Conservation (phyloP, 2,888 invertebrate species). For the Cabera pusaria region DNA sequence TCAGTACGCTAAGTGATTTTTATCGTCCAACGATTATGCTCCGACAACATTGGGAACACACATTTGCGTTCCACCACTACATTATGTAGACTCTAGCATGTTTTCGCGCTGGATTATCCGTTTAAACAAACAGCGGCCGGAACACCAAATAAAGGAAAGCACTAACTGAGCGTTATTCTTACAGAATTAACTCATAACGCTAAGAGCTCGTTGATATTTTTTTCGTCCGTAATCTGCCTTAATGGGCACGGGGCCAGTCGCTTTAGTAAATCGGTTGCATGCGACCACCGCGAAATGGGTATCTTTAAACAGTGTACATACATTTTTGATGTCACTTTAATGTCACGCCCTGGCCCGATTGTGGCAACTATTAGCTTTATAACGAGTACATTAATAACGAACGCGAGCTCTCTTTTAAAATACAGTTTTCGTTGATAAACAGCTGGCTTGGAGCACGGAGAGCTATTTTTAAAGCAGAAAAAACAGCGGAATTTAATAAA, state of each 20-base stretch:
- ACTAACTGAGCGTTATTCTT: conserved; percentile 79
- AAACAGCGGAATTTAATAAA: conserved; percentile 67
- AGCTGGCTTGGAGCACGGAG: conserved; percentile 9
- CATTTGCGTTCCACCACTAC: conserved; percentile 63
- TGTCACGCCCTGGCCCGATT: conserved; percentile 67
- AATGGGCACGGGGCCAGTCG: conserved; percentile 80
- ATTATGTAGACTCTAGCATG: conserved; percentile 61
- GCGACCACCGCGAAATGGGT: conserved; percentile 72
- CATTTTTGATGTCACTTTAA: conserved; percentile 78
- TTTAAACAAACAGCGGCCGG: conserved; percentile 75
- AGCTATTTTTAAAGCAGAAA: conserved; percentile 40
- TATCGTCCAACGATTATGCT: conserved; percentile 69
- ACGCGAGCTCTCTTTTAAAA: conserved; percentile 33
- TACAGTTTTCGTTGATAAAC: conserved; percentile 29
- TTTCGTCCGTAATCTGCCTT: conserved; percentile 77
- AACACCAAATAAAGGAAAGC: conserved; percentile 78
- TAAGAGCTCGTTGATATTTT: conserved; percentile 75
- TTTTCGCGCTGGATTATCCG: conserved; percentile 75
- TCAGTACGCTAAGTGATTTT: conserved; percentile 72
- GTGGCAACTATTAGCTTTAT: conserved; percentile 75
- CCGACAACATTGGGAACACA: conserved; percentile 64
- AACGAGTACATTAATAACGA: conserved; percentile 69
- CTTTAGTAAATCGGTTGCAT: conserved; percentile 74
- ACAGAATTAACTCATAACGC: conserved; percentile 83
- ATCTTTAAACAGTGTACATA: conserved; percentile 78